Base-by-base conservation (phyloP, 2,888 invertebrate genomes). In the Lepetodrilus schrolli region DNA sequence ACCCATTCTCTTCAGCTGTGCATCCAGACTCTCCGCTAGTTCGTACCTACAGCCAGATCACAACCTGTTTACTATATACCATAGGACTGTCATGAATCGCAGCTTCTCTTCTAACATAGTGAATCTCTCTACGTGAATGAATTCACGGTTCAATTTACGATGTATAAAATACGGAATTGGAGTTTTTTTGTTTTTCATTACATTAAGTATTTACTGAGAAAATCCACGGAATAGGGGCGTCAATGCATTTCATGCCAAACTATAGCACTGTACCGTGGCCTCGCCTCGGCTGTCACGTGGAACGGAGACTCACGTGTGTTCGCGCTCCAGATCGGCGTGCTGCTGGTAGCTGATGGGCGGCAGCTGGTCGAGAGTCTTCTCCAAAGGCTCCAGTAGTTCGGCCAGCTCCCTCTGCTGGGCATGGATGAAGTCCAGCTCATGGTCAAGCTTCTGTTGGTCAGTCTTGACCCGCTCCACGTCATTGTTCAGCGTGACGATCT, bases 401-500 rank as follows among this genome's bases (percentile, higher is more conserved):
- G 97, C 96, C 50, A 99, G 90, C 88, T 99, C 98, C 76, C 94
- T 94, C 90, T 98, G 98, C 86, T 98, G 98, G 0, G 96, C 95
- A 50, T 95, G 88, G 72, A 98, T 95, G 85, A 98, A 98, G 91
- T 98, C 97, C 23, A 99, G 90, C 88, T 98, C 98, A 79, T 97
- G 95, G 85, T 98, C 97, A 50, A 98, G 90, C 71, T 95, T 94
- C 82, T 95, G 94, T 85, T 98, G 97, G 82, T 97, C 96, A 66
- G 94, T 93, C 90, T 96, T 96, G 0, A 97, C 96, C 71, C 94
- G 93, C 87, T 96, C 95, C n/a, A 97, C 94, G 34, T 95, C 95
- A 83, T 95, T 94, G 90, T 96, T 96, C 13, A 98, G 91, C 80
- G 94, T 93, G 0, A 96, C 93, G 80, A 98, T 96, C 94, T 95